These are phyloP conservation scores for Miltochrista miniata DNA, from an alignment of 2,888 invertebrate species.

Conservation along the genomic window DNA sequence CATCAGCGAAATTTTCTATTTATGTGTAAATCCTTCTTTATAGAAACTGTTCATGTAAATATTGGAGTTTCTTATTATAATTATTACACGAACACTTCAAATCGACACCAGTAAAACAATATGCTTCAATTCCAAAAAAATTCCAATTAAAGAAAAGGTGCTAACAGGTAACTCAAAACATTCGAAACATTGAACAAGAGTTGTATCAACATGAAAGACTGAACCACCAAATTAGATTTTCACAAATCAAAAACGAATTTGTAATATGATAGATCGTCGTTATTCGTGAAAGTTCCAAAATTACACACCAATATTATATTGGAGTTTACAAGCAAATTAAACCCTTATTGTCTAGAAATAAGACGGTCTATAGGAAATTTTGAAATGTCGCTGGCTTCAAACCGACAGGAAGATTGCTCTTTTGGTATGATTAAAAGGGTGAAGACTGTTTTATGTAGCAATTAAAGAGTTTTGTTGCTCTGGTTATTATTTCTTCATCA, in stretches of 20 bases:
- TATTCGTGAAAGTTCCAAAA: constrained; percentile 71
- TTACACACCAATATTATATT: constrained; percentile 54
- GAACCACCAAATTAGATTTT: constrained; percentile 72
- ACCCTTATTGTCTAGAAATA: constrained; percentile 41
- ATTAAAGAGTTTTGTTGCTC: constrained; percentile 72
- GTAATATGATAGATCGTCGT: constrained; percentile 74
- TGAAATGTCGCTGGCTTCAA: constrained; percentile 58
- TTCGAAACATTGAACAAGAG: constrained; percentile 58
- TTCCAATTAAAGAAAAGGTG: constrained; percentile 37
- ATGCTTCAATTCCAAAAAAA: constrained; percentile 31
- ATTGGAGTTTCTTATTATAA: neutral
- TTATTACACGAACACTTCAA: neutral
- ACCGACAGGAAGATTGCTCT: constrained; percentile 80
- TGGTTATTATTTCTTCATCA: constrained; percentile 56
- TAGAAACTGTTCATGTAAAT: neutral
- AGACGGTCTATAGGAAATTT: constrained; percentile 31
- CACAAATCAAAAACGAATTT: constrained; percentile 78
- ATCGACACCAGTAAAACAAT: constrained; percentile 32
- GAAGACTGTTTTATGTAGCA: constrained; percentile 80
- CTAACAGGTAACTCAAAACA: constrained; percentile 43
- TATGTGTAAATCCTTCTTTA: no score
- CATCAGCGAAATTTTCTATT: no score
- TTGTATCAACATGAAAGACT: constrained; percentile 54
- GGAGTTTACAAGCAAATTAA: constrained; percentile 37
- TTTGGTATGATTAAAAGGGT: constrained; percentile 82